A percentile compares a stretch with the other conserved stretches of the same genome.
Conservation (phyloP, 2,797 vertebrate genomes). For the Momotus momota region DNA sequence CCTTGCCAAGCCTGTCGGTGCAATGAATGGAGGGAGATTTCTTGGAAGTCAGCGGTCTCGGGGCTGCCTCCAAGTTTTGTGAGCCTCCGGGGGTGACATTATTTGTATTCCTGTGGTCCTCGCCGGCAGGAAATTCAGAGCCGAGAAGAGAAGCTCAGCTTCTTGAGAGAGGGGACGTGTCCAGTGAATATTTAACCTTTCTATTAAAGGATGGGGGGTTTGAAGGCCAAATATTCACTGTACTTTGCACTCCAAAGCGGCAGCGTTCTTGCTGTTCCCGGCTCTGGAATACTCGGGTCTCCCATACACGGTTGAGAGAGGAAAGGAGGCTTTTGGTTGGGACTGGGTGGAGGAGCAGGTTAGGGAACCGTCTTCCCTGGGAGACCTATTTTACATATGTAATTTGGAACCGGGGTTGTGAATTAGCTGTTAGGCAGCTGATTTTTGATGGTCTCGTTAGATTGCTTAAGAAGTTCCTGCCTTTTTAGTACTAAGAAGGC, state of each 20-base stretch:
- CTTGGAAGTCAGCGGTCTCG: neutral
- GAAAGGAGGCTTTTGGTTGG: too few relatives aligned
- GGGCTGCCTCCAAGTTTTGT: neutral
- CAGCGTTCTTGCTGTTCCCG: rapidly evolving
- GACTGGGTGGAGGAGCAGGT: neutral
- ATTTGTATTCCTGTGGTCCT: neutral
- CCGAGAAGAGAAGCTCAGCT: neutral
- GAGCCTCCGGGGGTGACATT: neutral
- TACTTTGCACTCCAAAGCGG: neutral
- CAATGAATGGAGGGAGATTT: conserved; percentile 10
- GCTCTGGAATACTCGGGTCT: neutral
- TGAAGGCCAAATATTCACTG: neutral
- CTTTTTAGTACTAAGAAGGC: neutral
- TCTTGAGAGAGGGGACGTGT: neutral
- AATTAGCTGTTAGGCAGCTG: neutral
- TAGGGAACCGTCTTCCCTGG: neutral
- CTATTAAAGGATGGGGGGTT: rapidly evolving
- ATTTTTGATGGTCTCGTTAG: neutral
- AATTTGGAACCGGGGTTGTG: rapidly evolving
- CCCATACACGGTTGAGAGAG: rapidly evolving
- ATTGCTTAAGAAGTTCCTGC: neutral
- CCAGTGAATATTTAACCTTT: neutral
- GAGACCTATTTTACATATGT: rapidly evolving
- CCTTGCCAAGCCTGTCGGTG: neutral
- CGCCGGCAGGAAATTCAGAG: neutral